phyloP scores from a whole-genome alignment of 1,140 invertebrate genomes.

The Bombus haemorrhoidalis region DNA sequence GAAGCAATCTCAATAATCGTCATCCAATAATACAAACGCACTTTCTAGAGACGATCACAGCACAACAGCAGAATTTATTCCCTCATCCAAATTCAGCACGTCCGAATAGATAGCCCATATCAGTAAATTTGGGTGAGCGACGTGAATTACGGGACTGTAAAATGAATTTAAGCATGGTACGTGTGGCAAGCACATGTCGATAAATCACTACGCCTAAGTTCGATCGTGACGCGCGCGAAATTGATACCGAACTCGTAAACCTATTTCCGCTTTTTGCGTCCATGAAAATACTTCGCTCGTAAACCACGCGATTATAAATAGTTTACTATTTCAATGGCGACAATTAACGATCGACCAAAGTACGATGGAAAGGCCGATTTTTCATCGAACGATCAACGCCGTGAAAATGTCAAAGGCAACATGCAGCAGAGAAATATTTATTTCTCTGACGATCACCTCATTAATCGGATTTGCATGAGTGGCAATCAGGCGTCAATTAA shows the following conservation, averaged over 20 bases:
- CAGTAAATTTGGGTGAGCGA: conserved; percentile 10
- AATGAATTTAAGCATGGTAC: conserved; percentile 8
- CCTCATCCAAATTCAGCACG: neutral
- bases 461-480: conserved; percentile 57
- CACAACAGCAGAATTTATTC: conserved; percentile 1
- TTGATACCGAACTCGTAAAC: conserved; percentile 24
- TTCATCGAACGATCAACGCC: conserved; percentile 14
- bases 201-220: conserved; percentile 17
- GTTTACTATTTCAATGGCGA: conserved; percentile 20
- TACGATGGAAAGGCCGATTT: conserved; percentile 36
- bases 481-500: conserved; percentile 59
- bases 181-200: neutral
- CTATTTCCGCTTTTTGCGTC: conserved; percentile 8
- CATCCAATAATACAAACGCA: neutral
- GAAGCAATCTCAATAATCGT: too few species aligned
- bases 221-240: conserved; percentile 9
- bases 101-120: conserved; percentile 4
- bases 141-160: conserved; percentile 31
- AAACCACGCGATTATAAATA: conserved; percentile 6
- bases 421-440: neutral
- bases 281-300: neutral
- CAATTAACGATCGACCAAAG: conserved; percentile 43
- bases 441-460: conserved; percentile 8
- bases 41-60: too few species aligned
- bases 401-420: conserved; percentile 39